These are phyloP conservation scores for Nyctibius grandis DNA, from an alignment of 2,797 vertebrate genomes.

Conservation along the genomic window DNA sequence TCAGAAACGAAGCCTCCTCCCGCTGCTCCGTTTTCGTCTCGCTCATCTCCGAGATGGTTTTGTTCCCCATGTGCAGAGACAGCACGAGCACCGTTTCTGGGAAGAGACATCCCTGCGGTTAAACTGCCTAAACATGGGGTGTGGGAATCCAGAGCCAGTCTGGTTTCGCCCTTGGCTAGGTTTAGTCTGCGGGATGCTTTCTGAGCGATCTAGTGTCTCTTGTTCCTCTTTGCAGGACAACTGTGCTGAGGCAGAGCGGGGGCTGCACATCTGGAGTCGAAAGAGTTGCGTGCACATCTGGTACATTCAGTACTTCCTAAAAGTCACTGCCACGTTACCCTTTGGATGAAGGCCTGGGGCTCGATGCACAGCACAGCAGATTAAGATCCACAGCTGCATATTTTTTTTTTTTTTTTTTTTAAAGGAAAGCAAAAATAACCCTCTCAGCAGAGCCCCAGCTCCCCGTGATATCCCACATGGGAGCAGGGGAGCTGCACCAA, in stretches of 20 bases:
- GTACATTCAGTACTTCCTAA: slow-evolving; percentile 58
- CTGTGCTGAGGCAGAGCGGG: rapidly evolving
- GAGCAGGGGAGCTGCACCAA: not conserved
- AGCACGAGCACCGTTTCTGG: not conserved
- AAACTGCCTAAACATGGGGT: not conserved
- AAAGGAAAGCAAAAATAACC: not conserved
- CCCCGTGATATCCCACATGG: not conserved
- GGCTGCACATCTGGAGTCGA: not conserved
- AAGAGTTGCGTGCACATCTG: slow-evolving; percentile 31
- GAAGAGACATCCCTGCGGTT: not conserved
- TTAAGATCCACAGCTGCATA: not conserved
- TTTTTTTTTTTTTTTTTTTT: not conserved
- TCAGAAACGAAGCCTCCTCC: not conserved
- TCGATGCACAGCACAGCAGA: not conserved
- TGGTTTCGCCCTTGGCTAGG: not conserved
- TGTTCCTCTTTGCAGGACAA: not conserved
- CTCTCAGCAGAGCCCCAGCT: not conserved
- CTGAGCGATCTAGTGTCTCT: not conserved
- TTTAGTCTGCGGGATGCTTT: not conserved
- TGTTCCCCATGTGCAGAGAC: not conserved
- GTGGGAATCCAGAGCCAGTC: not conserved
- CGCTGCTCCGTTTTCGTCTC: not conserved
- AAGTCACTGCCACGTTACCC: slow-evolving; percentile 50
- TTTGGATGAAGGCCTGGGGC: slow-evolving; percentile 7
- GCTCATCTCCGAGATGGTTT: not conserved